phyloP scores from a whole-genome alignment of 2,888 invertebrate genomes.

The Volucella inflata region DNA sequence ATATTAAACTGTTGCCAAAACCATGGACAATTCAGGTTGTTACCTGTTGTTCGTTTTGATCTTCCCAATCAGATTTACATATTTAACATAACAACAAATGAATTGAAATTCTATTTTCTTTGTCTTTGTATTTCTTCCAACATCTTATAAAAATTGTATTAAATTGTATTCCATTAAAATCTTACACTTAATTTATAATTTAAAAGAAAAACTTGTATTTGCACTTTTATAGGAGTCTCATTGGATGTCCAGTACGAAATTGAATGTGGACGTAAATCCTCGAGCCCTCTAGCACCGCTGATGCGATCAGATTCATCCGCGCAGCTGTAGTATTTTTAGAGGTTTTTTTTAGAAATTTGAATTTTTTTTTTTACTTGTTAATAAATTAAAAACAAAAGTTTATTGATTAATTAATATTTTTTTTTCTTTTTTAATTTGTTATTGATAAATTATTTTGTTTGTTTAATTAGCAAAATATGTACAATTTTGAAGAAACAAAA shows the following conservation, averaged over 20 bases:
- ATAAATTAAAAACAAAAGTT: slow-evolving; percentile 49
- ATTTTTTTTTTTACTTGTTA: slow-evolving; percentile 65
- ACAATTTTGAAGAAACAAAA: slow-evolving; percentile 55
- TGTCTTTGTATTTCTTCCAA: no score
- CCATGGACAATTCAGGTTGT: no score
- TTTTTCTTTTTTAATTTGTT: slow-evolving; percentile 45
- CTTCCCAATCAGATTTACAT: no score
- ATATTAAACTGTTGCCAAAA: no score
- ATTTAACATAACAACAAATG: no score
- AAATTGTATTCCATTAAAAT: background rate
- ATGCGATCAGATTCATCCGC: slow-evolving; percentile 91
- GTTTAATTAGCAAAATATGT: slow-evolving; percentile 64
- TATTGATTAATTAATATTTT: slow-evolving; percentile 22
- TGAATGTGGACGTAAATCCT: slow-evolving; percentile 90
- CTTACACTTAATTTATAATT: slow-evolving; percentile 24
- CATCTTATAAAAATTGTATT: background rate
- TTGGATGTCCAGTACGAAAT: slow-evolving; percentile 92
- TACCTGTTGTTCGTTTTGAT: no score
- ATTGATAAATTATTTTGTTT: slow-evolving; percentile 47
- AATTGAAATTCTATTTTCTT: no score
- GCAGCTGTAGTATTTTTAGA: slow-evolving; percentile 86
- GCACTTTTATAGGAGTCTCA: slow-evolving; percentile 85
- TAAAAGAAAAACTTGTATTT: slow-evolving; percentile 1
- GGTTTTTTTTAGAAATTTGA: slow-evolving; percentile 55
- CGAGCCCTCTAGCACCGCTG: slow-evolving; percentile 91